Conservation (phyloP, 2,888 invertebrate genomes). For the Caenorhabditis sp. region DNA sequence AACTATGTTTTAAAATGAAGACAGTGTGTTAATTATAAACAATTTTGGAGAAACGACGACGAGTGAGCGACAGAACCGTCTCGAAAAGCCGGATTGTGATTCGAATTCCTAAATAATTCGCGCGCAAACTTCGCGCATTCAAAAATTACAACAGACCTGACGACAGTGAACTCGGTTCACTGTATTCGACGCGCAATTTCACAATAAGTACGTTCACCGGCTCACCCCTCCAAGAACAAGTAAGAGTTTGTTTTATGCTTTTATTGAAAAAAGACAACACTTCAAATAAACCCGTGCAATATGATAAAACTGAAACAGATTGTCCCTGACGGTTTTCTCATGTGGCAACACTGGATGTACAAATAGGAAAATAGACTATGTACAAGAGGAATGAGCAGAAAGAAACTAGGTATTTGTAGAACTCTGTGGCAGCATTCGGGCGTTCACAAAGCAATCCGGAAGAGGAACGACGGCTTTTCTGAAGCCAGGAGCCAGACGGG, state of each 20-base stretch:
- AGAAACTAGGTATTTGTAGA: not conserved
- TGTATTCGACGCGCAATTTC: too few relatives aligned
- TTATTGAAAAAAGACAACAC: too few relatives aligned
- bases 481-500: slow-evolving; percentile 72
- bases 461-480: slow-evolving; percentile 71
- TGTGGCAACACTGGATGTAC: slow-evolving; percentile 37
- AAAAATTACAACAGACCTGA: too few relatives aligned
- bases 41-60: too few relatives aligned
- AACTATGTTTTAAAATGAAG: too few relatives aligned
- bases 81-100: not conserved
- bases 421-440: slow-evolving; percentile 19
- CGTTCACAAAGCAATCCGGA: slow-evolving; percentile 62
- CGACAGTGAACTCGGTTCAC: too few relatives aligned
- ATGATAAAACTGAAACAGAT: slow-evolving; percentile 18
- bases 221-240: too few relatives aligned
- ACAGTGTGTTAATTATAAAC: too few relatives aligned
- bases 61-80: too few relatives aligned
- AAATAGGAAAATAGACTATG: not conserved
- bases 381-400: not conserved
- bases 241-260: too few relatives aligned
- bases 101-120: slow-evolving; percentile 24
- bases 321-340: slow-evolving; percentile 25
- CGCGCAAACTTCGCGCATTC: slow-evolving; percentile 39
- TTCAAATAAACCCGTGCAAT: not conserved
- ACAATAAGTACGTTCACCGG: too few relatives aligned